Evolutionary conservation across 1,140 invertebrate species (phyloP).

Genomic region (Apocrypta bakeri): DNA sequence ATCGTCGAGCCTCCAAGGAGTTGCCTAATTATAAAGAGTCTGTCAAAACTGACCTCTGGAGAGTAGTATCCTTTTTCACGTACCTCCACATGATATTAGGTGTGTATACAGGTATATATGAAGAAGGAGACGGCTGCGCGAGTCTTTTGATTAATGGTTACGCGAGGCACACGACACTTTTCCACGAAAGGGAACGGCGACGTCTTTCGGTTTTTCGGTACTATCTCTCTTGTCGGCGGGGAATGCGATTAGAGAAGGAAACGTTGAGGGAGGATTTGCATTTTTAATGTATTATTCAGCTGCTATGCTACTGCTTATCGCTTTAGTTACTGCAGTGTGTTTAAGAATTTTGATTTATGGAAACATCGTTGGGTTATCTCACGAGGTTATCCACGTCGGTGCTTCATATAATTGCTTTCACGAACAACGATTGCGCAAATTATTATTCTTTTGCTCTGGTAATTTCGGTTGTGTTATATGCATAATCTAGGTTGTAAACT

Average conservation of each 20-base stretch:
- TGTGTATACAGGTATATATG: too few relatives aligned
- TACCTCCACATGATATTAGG: too few relatives aligned
- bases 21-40: slow-evolving; percentile 67
- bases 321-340: background rate
- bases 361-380: slow-evolving; percentile 9
- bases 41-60: slow-evolving; percentile 61
- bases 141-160: slow-evolving; percentile 25
- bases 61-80: background rate
- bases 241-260: slow-evolving; percentile 29
- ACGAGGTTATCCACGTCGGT: background rate
- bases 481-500: too few relatives aligned
- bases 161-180: slow-evolving; percentile 25
- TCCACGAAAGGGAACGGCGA: background rate
- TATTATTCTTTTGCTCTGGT: background rate
- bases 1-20: slow-evolving; percentile 59
- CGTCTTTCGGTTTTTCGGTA: background rate
- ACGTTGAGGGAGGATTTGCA: slow-evolving; percentile 25
- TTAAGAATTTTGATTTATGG: slow-evolving; percentile 46
- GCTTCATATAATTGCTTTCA: background rate
- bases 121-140: too few relatives aligned
- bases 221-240: background rate
- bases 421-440: background rate
- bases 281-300: slow-evolving; percentile 27
- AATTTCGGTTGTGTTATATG: background rate
- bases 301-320: slow-evolving; percentile 15